Percentiles rank a stretch among this genome's conserved stretches.
These are phyloP conservation scores for Leptobrachium leishanense DNA, from an alignment of 2,113 vertebrate species.

Conservation along the genomic window DNA sequence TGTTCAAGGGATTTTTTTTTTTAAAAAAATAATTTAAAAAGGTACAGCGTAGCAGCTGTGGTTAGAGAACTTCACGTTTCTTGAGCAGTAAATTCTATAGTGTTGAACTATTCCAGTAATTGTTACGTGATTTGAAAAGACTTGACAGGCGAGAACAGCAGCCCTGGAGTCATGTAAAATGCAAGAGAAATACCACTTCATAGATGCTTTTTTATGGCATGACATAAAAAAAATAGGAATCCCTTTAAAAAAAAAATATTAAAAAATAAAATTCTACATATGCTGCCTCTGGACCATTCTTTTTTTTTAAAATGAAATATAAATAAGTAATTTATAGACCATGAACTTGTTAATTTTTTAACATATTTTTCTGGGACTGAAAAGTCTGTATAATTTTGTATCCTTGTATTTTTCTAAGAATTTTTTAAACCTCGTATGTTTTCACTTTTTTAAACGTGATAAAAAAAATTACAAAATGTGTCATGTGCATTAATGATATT, in stretches of 20 bases:
- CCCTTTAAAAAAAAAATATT: no score
- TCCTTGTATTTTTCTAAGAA: no score
- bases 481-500: no score
- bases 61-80: slow-evolving; percentile 64
- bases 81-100: slow-evolving; percentile 74
- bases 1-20: slow-evolving; percentile 60
- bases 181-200: slow-evolving; percentile 83
- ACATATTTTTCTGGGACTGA: no score
- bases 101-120: slow-evolving; percentile 78
- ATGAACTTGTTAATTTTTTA: no score
- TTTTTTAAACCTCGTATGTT: not conserved
- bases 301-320: no score
- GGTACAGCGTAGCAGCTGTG: slow-evolving; percentile 67
- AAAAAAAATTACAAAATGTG: not conserved
- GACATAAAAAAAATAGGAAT: slow-evolving; percentile 70
- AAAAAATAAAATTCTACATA: no score
- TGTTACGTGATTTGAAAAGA: slow-evolving; percentile 84
- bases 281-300: no score
- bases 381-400: no score
- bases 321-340: no score
- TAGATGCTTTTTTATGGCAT: slow-evolving; percentile 61
- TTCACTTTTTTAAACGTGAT: slow-evolving; percentile 49
- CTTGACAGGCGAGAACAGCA: slow-evolving; percentile 90
- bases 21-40: slow-evolving; percentile 45
- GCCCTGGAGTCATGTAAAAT: slow-evolving; percentile 91